Conservation (phyloP, 2,113 vertebrate species). For the Zosterops borbonicus region DNA sequence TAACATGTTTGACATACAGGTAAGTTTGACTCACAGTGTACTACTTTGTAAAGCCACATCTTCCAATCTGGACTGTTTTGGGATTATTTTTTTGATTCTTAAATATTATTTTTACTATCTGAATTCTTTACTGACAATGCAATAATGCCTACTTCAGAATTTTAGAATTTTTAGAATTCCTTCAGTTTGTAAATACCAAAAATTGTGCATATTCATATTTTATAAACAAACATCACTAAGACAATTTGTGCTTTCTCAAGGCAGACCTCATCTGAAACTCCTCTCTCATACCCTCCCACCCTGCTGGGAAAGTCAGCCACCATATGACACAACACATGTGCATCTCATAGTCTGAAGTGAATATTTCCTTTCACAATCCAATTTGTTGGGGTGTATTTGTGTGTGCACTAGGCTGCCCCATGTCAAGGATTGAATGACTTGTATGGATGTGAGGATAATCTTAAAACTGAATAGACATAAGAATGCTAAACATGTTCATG, state of each 20-base stretch:
- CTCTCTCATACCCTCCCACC: not conserved
- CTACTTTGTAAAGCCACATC: not conserved
- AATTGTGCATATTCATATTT: not conserved
- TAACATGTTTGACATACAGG: not conserved
- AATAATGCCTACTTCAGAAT: not conserved
- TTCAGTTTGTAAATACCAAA: not conserved
- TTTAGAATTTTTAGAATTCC: not conserved
- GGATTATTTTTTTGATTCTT: not conserved
- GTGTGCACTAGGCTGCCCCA: fast-evolving
- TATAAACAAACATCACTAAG: not conserved
- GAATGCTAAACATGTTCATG: not conserved
- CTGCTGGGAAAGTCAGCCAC: not conserved
- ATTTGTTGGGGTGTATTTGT: not conserved
- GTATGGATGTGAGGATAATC: not conserved
- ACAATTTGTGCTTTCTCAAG: not conserved
- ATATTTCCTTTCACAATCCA: not conserved
- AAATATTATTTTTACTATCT: not conserved
- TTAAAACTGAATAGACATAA: not conserved
- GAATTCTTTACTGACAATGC: not conserved
- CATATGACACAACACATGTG: not conserved
- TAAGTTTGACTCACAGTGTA: not conserved
- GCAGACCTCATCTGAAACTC: not conserved
- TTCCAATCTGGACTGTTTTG: not conserved
- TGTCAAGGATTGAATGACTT: not conserved
- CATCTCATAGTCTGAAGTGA: not conserved